Evolutionary conservation across 2,797 vertebrate species (phyloP).

Genomic region (Bovichtus variegatus): DNA sequence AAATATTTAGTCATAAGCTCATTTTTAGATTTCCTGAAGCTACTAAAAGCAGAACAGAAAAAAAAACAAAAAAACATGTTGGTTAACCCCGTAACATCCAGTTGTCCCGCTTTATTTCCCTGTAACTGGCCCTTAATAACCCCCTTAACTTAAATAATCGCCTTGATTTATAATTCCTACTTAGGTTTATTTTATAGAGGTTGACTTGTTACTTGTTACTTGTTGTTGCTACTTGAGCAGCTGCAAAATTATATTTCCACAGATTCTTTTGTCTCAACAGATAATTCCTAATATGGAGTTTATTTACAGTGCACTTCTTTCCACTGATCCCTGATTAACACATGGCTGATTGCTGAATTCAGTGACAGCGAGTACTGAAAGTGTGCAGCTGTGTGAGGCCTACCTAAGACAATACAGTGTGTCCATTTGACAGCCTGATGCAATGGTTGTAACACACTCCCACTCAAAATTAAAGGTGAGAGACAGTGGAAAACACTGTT

Average conservation of each 20-base stretch:
- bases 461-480: conserved; percentile 48
- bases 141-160: background rate
- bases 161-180: background rate
- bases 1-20: conserved; percentile 26
- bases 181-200: background rate
- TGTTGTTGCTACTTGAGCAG: background rate
- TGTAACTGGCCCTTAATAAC: background rate
- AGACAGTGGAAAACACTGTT: conserved; percentile 27
- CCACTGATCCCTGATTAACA: conserved; percentile 34
- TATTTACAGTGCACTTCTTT: conserved; percentile 25
- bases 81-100: background rate
- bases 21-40: conserved; percentile 34
- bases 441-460: conserved; percentile 37
- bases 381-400: conserved; percentile 27
- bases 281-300: conserved; percentile 14
- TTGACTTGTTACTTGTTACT: no score
- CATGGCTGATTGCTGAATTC: conserved; percentile 31
- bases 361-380: conserved; percentile 38
- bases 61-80: conserved; percentile 8
- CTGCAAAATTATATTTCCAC: background rate
- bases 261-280: conserved; percentile 1
- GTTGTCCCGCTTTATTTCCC: background rate
- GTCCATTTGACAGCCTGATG: conserved; percentile 54
- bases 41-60: conserved; percentile 14
- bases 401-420: conserved; percentile 45